phyloP scores from a whole-genome alignment of 2,888 invertebrate genomes.

The Cecidostiba fungosa region DNA sequence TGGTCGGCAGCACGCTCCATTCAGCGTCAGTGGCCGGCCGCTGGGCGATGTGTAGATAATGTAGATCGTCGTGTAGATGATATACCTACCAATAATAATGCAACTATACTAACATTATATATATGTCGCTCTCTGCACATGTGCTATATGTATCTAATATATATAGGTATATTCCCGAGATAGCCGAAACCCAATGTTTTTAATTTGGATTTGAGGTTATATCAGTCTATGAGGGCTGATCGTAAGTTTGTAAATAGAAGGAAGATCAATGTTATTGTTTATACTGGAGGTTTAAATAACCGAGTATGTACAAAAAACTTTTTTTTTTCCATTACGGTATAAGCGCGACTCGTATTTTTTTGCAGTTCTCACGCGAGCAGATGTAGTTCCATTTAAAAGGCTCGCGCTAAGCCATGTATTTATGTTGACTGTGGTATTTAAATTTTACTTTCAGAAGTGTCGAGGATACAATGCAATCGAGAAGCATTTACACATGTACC shows the following conservation, averaged over 20 bases:
- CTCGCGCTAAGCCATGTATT: no score
- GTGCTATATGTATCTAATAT: not conserved
- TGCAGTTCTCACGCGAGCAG: not conserved
- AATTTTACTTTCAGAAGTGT: not conserved
- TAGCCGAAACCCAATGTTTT: not conserved
- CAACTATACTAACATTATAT: not conserved
- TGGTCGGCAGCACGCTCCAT: slow-evolving; percentile 3
- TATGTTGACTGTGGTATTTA: not conserved
- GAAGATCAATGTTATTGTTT: not conserved
- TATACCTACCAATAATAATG: no score
- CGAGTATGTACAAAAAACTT: no score
- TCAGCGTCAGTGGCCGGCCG: no score
- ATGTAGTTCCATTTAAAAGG: not conserved
- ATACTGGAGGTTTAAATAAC: not conserved
- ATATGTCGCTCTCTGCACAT: not conserved
- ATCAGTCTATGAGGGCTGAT: not conserved
- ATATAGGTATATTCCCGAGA: not conserved
- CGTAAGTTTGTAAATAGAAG: not conserved
- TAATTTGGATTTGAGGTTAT: slow-evolving; percentile 8
- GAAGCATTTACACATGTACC: slow-evolving; percentile 48
- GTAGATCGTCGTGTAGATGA: no score
- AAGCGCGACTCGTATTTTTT: no score
- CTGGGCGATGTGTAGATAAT: not conserved
- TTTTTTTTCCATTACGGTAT: no score
- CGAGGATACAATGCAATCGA: slow-evolving; percentile 27